These are phyloP conservation scores for Beris morrisii DNA, from an alignment of 2,888 invertebrate species.

Conservation along the genomic window DNA sequence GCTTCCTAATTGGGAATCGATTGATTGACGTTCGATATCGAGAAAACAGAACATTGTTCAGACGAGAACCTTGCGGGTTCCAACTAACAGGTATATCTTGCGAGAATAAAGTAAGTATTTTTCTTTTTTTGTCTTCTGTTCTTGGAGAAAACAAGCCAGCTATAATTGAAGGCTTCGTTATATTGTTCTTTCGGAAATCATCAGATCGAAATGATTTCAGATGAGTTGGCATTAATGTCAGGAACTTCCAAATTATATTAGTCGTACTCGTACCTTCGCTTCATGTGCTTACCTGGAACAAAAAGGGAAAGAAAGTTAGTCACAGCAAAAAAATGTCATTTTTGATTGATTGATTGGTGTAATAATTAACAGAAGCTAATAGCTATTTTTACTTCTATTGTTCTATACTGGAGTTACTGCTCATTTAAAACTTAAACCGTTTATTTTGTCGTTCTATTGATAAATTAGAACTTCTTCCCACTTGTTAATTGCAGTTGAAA, in stretches of 20 bases:
- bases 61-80: slow-evolving; percentile 23
- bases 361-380: no score
- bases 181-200: not conserved
- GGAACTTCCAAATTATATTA: not conserved
- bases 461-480: no score
- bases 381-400: no score
- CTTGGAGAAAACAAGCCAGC: not conserved
- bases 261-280: not conserved
- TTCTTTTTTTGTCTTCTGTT: no score
- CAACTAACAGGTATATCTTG: not conserved
- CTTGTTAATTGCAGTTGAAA: no score
- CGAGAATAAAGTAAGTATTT: no score
- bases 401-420: no score
- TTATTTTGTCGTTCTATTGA: no score
- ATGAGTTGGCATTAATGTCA: slow-evolving; percentile 13
- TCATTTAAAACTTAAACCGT: no score
- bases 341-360: not conserved
- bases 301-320: slow-evolving; percentile 5
- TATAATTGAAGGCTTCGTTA: slow-evolving; percentile 15
- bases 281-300: slow-evolving; percentile 22
- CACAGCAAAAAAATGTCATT: not conserved
- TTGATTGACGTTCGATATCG: slow-evolving; percentile 20
- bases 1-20: slow-evolving; percentile 20
- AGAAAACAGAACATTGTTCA: slow-evolving; percentile 12
- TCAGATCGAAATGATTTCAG: slow-evolving; percentile 1